These are phyloP conservation scores for Brachyptera putata DNA, from an alignment of 2,888 invertebrate species.

Conservation along the genomic window DNA sequence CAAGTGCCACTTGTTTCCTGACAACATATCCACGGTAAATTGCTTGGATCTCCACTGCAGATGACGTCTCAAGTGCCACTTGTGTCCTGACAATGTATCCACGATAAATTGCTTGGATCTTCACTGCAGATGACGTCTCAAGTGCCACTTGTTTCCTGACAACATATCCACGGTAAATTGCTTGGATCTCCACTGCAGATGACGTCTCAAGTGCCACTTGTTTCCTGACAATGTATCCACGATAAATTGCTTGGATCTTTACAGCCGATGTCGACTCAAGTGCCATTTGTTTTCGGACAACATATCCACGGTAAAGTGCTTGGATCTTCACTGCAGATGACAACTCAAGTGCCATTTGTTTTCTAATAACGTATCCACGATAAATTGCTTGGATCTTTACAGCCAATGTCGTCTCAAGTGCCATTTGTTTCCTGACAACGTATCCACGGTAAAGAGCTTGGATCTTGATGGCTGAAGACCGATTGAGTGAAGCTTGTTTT, in stretches of 20 bases:
- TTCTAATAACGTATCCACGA: constrained; percentile 24
- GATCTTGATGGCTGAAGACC: neutral
- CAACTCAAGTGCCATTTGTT: neutral
- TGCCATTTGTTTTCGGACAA: neutral
- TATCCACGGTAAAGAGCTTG: constrained; percentile 25
- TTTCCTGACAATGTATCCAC: neutral
- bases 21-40: neutral
- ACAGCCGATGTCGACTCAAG: neutral
- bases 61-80: neutral
- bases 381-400: constrained; percentile 32
- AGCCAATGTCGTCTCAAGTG: neutral
- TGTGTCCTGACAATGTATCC: constrained; percentile 18
- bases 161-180: neutral
- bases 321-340: constrained; percentile 17
- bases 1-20: too few relatives aligned
- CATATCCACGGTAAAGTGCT: neutral
- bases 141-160: neutral
- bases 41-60: constrained; percentile 11
- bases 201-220: neutral
- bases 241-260: neutral
- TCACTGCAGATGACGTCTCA: neutral
- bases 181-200: neutral
- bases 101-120: neutral
- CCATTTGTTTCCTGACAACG: neutral
- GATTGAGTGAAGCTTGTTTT: neutral